Conservation (phyloP, 92 coral and sea anemone genomes). For the Zoanthus sansibaricus region DNA sequence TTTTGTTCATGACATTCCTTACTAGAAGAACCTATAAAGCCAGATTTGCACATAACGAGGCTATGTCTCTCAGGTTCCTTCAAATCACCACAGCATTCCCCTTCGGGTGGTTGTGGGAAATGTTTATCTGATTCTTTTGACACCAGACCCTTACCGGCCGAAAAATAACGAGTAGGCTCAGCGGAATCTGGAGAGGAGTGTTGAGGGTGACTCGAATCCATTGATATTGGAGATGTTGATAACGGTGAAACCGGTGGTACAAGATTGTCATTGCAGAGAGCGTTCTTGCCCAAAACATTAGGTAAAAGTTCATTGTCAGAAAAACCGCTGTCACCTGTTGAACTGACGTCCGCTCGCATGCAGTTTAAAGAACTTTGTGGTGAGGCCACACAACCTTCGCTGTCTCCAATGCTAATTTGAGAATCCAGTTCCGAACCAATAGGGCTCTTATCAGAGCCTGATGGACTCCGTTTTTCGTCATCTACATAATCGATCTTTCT, state of each 20-base stretch:
- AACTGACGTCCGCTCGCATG: conserved; percentile 25
- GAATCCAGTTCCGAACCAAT: conserved; percentile 10
- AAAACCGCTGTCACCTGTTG: conserved; percentile 41
- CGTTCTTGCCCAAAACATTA: neutral
- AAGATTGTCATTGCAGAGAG: neutral
- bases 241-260: neutral
- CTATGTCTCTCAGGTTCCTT: neutral
- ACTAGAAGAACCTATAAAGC: neutral
- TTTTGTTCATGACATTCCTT: conserved; percentile 25
- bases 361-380: conserved; percentile 20
- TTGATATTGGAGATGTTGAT: conserved; percentile 10
- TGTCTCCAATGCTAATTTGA: conserved; percentile 17
- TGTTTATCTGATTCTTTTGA: neutral
- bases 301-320: conserved; percentile 13
- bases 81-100: neutral
- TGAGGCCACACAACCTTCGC: conserved; percentile 14
- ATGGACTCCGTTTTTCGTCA: conserved; percentile 2
- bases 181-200: conserved; percentile 40
- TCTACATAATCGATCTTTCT: neutral
- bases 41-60: neutral
- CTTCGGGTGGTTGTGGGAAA: conserved; percentile 8
- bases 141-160: conserved; percentile 29
- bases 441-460: neutral
- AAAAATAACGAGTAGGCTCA: conserved; percentile 24
- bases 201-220: conserved; percentile 13